Base-by-base conservation (phyloP, 2,888 invertebrate genomes). In the Hirtodrosophila alboralis region DNA sequence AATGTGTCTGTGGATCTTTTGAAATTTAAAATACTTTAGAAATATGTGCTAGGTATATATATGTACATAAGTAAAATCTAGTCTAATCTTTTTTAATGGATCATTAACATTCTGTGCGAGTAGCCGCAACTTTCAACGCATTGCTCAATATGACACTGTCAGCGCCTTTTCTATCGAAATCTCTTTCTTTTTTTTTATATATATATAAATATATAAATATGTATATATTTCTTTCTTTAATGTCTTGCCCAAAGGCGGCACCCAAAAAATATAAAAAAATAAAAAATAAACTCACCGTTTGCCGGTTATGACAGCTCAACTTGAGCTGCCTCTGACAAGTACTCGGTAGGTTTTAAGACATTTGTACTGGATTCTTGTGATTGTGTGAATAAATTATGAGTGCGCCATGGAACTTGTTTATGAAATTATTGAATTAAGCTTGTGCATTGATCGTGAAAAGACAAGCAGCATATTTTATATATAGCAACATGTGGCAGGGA, bases 61-160 rank as follows among this genome's bases (percentile, higher is more conserved):
- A 57, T 9, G n/a, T 1, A 9, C 6, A 6, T 36, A 18, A 2
- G 5, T 43, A 40, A 36, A 21, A 49, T 51, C 57, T 34, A 45
- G 56, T 27, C 41, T 59, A 51, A 84, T 84, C 84, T 83, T 53
- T n/a, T 69, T 85, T 76, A 84, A 84, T 86, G 85, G 76, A 86
- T 84, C 84, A 85, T 86, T 86, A 83, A 72, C 78, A 76, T 73
- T 84, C 81, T 66, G 63, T 36, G 64, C 60, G 74, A 64, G 64
- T 48, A 67, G 61, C 45, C 36, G 62, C 38, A 47, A 73, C 69
- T 70, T 70, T 70, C 73, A 47, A 53, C 64, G 59, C 68, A 44
- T 76, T 68, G 74, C 74, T 56, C 61, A 76, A 68, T 72, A 47
- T 53, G 73, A 58, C 48, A 52, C 36, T 48, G 53, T 37, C 72